Conservation (phyloP, 2,888 invertebrate genomes). For the Mimumesa dahlbomi region DNA sequence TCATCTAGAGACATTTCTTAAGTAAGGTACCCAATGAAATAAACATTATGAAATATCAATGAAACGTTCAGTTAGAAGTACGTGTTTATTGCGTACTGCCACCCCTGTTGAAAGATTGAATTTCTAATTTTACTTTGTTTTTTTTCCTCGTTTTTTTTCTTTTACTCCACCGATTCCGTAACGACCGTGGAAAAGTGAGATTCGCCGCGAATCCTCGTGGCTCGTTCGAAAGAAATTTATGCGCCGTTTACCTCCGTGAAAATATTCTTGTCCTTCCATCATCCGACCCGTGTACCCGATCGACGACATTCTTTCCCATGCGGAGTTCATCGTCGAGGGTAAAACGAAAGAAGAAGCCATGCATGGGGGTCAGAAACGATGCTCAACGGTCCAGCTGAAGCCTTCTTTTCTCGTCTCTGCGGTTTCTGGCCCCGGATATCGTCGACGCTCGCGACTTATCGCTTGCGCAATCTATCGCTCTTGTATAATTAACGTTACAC, state of each 20-base stretch:
- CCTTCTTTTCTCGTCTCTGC: constrained; percentile 29
- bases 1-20: no score
- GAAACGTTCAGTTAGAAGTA: no score
- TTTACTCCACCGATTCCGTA: no score
- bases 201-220: no score
- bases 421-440: constrained; percentile 21
- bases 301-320: constrained; percentile 59
- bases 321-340: constrained; percentile 26
- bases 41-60: no score
- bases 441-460: neutral
- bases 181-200: no score
- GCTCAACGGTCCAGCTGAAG: constrained; percentile 5
- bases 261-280: constrained; percentile 17
- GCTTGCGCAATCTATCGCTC: constrained; percentile 12
- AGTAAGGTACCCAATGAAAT: no score
- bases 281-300: constrained; percentile 44
- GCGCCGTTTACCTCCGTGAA: constrained; percentile 29
- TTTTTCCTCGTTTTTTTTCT: no score
- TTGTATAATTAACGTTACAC: no score
- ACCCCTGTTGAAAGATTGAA: no score
- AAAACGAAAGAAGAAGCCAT: constrained; percentile 34
- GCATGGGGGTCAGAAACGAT: constrained; percentile 20
- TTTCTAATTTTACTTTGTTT: no score
- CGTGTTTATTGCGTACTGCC: no score
- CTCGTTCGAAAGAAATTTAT: constrained; percentile 31